Conservation (phyloP, 2,113 vertebrate species). For the Herpetotheres cachinnans region DNA sequence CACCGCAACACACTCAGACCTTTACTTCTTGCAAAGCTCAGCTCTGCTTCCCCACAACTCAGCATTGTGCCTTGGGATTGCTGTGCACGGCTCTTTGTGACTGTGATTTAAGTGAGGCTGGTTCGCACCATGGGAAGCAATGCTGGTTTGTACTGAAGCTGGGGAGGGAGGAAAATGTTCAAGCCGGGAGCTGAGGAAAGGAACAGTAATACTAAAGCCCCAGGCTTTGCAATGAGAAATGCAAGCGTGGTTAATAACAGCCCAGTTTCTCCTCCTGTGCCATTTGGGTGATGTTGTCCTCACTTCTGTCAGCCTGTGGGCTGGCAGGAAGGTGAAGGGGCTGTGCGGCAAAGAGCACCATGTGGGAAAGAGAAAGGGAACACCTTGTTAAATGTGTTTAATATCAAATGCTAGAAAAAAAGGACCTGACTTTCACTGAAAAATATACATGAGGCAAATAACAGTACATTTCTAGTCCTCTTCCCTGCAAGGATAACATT, state of each 20-base stretch:
- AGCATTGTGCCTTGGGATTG: background rate
- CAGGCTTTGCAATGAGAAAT: background rate
- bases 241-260: background rate
- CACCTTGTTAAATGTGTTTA: background rate
- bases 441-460: background rate
- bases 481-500: background rate
- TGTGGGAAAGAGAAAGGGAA: background rate
- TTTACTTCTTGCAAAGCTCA: background rate
- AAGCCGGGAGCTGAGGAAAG: background rate
- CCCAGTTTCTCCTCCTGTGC: background rate
- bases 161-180: background rate
- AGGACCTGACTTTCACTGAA: background rate
- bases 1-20: background rate
- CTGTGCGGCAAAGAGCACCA: background rate
- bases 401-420: background rate
- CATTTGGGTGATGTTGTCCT: background rate
- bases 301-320: background rate
- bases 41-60: background rate
- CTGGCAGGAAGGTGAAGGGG: background rate
- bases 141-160: background rate
- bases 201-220: background rate
- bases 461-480: background rate
- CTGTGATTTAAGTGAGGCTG: background rate
- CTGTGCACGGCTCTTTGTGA: background rate
- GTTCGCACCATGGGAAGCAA: background rate